These are phyloP conservation scores for Drosophila koepferae DNA, from an alignment of 2,888 invertebrate genomes.

Conservation along the genomic window DNA sequence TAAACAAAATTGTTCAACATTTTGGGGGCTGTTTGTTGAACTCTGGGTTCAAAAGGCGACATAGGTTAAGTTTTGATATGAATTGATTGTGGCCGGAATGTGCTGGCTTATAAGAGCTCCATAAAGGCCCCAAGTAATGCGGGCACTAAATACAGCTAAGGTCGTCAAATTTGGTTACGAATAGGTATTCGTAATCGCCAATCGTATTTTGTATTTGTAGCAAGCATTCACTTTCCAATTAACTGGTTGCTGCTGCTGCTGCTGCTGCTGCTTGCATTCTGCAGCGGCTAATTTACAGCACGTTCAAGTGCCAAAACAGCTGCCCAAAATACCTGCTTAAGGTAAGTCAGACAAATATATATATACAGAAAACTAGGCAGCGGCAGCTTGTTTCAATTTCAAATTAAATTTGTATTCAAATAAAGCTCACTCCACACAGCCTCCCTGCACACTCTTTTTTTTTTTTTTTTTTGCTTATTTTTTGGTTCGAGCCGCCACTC, in stretches of 20 bases:
- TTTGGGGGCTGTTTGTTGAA: constrained; percentile 58
- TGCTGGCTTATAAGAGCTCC: constrained; percentile 17
- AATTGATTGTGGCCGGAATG: constrained; percentile 66
- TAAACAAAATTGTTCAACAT: constrained; percentile 76
- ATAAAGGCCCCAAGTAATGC: constrained; percentile 36
- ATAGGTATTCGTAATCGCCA: constrained; percentile 6
- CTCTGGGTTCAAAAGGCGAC: constrained; percentile 65
- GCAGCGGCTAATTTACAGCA: constrained; percentile 70
- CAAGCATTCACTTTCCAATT: constrained; percentile 68
- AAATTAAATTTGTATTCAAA: constrained; percentile 80
- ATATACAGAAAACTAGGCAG: constrained; percentile 13
- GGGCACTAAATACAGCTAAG: constrained; percentile 27
- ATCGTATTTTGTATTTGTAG: constrained; percentile 1
- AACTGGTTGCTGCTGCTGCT: constrained; percentile 34
- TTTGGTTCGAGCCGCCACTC: constrained; percentile 59
- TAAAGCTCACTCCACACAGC: constrained; percentile 51
- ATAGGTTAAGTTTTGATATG: constrained; percentile 75
- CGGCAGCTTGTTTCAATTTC: constrained; percentile 66
- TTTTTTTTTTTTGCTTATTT: background rate
- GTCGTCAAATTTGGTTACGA: constrained; percentile 12
- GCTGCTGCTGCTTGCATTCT: constrained; percentile 18
- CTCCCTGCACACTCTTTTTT: constrained; percentile 8
- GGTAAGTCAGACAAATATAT: constrained; percentile 6
- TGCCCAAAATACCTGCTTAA: constrained; percentile 64
- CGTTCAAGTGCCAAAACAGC: constrained; percentile 74